Evolutionary conservation across 30 jellyfish, hydroid and myxozoan genomes (phyloP).

Genomic region (Turritopsis rubra): DNA sequence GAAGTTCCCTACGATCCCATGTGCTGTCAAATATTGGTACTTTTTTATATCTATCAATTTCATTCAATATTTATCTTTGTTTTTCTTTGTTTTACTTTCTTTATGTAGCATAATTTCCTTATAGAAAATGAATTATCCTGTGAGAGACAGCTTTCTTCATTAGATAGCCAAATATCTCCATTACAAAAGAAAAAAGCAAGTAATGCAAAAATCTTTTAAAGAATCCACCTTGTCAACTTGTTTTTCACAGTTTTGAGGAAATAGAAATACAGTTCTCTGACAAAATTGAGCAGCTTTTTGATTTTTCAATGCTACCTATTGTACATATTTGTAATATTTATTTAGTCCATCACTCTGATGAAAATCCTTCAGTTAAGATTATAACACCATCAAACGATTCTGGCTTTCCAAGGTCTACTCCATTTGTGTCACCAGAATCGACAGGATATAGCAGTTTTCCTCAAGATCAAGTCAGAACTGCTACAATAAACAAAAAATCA

Average conservation of each 20-base stretch:
- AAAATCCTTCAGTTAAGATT: slow-evolving; percentile 7
- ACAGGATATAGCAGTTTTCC: slow-evolving; percentile 34
- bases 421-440: slow-evolving; percentile 58
- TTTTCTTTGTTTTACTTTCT: background rate
- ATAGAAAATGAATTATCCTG: background rate
- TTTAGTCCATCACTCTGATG: background rate
- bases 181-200: background rate
- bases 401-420: slow-evolving; percentile 63
- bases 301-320: too few relatives aligned
- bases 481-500: slow-evolving; percentile 42
- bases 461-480: slow-evolving; percentile 24
- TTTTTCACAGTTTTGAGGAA: too few relatives aligned
- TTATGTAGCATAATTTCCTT: background rate
- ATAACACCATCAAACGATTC: slow-evolving; percentile 72
- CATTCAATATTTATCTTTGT: background rate
- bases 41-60: too few relatives aligned
- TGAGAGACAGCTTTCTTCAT: background rate
- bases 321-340: too few relatives aligned
- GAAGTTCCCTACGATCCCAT: background rate
- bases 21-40: background rate
- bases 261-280: too few relatives aligned
- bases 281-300: too few relatives aligned
- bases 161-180: background rate
- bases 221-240: background rate
- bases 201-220: background rate